Base-by-base conservation (phyloP, 2,888 invertebrate species). In the Volucella bombylans region DNA sequence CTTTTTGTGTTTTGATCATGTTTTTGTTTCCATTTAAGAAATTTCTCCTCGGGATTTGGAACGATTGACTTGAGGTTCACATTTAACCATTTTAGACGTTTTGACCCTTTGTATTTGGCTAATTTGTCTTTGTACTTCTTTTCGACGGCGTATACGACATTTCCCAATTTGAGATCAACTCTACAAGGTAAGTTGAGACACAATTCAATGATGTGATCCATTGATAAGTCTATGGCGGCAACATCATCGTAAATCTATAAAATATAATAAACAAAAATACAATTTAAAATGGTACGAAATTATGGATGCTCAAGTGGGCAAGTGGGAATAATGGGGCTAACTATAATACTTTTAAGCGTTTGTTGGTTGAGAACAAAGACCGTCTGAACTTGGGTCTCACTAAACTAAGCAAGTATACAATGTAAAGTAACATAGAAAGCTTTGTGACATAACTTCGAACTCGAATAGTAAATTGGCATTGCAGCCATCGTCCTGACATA, bases 241-340 rank as follows among this genome's bases (percentile, higher is more conserved):
- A 85, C 59, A n/a, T 85, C 85, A 8, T 85, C 76, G n/a, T 72
- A 77, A 9, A 85, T 77, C 85, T 85, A 18, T 31, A 31, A 3
- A 15, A 59, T 6, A 41, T 6, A 52, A 47, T 3, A 52, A 10
- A 49, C 47, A 39, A 52, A 23, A 41, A 18, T 14, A 8, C 12
- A n/a, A 9, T 3, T 14, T 12, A 49, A 4, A n/a, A 15, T 12
- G 31, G 11, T 50, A 47, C 11, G 38, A 15, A 50, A 14, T 50
- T 38, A 65, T 39, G 2, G 9, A 8, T 15, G 6, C 14, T 31
- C 1, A 18, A 43, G 31, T 23, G 18, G 3, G 18, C 1, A 18
- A 43, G 31, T 23, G 18, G 3, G 18, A 23, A 23, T 23, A 23
- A 23, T 1, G 2, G 31, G 6, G 31, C 6, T 31, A 31, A 31